These are phyloP conservation scores for Oconnorella tubifera DNA, from an alignment of 2,888 invertebrate genomes.

Conservation along the genomic window DNA sequence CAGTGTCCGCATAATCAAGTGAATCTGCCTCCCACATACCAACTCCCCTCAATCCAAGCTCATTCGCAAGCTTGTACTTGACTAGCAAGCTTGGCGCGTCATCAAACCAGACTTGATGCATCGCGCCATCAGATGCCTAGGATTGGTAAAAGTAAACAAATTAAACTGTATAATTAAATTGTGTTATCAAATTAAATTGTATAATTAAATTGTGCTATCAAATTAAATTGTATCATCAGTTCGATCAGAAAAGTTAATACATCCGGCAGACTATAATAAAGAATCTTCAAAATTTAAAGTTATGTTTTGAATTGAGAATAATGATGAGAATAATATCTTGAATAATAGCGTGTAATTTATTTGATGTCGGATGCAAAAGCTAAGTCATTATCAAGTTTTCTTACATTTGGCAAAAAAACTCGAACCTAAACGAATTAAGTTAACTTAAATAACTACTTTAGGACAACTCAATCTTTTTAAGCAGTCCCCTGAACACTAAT, in stretches of 20 bases:
- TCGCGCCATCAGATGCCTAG: background rate
- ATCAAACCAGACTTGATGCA: slow-evolving; percentile 54
- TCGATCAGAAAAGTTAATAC: slow-evolving; percentile 1
- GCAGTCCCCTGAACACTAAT: too few species aligned
- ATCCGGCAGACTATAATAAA: too few species aligned
- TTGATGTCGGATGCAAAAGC: too few species aligned
- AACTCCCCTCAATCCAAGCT: slow-evolving; percentile 47
- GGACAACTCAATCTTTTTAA: too few species aligned
- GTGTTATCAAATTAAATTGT: background rate
- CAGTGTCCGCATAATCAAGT: slow-evolving; percentile 43
- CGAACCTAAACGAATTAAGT: too few species aligned
- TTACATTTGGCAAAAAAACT: too few species aligned
- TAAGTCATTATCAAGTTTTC: too few species aligned
- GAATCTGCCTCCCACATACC: slow-evolving; percentile 57
- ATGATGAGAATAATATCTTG: too few species aligned
- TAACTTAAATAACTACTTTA: too few species aligned
- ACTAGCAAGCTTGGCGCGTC: slow-evolving; percentile 47
- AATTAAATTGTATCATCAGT: background rate
- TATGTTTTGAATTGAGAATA: too few species aligned
- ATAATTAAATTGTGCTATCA: background rate
- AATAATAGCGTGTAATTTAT: too few species aligned
- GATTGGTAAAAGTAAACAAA: background rate
- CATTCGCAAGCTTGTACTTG: slow-evolving; percentile 47
- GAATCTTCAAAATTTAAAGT: too few species aligned
- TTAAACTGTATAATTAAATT: background rate